Evolutionary conservation across 2,113 vertebrate species (phyloP).

Genomic region (Nicator chloris): DNA sequence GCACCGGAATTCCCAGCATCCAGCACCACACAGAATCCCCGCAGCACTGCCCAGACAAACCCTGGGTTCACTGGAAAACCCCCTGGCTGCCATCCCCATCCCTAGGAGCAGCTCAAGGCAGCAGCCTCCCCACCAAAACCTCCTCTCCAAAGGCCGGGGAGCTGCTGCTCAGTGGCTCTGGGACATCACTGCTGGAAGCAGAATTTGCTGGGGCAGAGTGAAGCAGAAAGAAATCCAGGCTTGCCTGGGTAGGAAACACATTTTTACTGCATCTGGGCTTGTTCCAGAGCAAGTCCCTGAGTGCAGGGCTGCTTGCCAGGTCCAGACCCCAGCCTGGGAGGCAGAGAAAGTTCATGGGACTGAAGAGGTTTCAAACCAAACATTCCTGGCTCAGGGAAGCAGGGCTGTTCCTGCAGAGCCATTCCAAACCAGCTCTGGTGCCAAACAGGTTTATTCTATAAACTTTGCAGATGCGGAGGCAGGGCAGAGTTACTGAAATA

Average conservation of each 20-base stretch:
- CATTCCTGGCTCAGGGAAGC: not conserved
- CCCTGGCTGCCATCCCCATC: not conserved
- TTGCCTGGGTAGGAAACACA: not conserved
- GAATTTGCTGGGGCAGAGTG: not conserved
- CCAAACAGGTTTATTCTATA: not conserved
- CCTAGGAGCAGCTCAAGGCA: not conserved
- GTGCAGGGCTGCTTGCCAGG: not conserved
- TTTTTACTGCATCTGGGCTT: not conserved
- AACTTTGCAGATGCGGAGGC: not conserved
- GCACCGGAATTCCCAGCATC: fast-evolving
- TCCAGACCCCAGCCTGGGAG: not conserved
- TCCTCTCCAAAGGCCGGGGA: not conserved
- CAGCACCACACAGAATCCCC: not conserved
- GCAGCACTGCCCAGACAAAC: fast-evolving
- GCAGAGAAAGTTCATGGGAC: not conserved
- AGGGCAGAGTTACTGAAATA: not conserved
- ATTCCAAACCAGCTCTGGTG: not conserved
- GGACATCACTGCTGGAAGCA: fast-evolving
- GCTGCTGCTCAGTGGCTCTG: fast-evolving
- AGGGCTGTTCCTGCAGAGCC: not conserved
- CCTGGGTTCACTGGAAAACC: not conserved
- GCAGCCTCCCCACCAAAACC: not conserved
- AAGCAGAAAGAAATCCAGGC: not conserved
- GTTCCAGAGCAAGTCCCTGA: not conserved
- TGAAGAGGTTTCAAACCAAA: not conserved